These are phyloP conservation scores for Achroia grisella DNA, from an alignment of 1,140 invertebrate species.

Conservation along the genomic window DNA sequence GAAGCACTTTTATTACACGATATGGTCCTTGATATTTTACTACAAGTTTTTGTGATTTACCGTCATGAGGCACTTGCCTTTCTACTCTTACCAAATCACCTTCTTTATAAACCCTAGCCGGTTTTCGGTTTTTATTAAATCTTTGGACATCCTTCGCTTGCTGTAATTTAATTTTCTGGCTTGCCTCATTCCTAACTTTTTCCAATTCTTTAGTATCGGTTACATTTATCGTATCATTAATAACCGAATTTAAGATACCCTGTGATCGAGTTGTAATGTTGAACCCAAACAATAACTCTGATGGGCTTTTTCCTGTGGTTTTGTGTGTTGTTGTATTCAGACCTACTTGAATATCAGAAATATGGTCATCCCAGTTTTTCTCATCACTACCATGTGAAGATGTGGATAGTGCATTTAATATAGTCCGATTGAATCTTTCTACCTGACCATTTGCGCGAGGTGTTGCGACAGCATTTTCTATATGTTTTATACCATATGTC, in stretches of 20 bases:
- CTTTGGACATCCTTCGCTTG: background rate
- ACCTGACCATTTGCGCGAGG: background rate
- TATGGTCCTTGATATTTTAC: background rate
- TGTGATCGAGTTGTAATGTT: background rate
- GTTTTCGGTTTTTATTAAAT: background rate
- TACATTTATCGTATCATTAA: background rate
- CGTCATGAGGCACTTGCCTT: background rate
- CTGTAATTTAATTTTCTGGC: background rate
- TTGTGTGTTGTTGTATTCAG: slow-evolving; percentile 4
- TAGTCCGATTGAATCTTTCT: slow-evolving; percentile 6
- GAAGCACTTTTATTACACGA: background rate
- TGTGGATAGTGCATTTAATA: slow-evolving; percentile 1
- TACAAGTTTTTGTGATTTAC: background rate
- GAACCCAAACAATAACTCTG: background rate
- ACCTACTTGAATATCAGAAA: slow-evolving; percentile 3
- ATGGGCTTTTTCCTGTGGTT: slow-evolving; percentile 2
- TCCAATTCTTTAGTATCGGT: background rate
- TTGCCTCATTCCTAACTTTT: background rate
- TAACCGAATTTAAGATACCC: background rate
- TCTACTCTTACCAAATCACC: background rate
- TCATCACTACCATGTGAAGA: background rate
- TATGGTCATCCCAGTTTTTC: slow-evolving; percentile 1
- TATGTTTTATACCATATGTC: background rate
- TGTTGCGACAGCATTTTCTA: slow-evolving; percentile 1
- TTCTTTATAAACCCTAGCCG: background rate